These are phyloP conservation scores for Adelges cooleyi DNA, from an alignment of 1,140 invertebrate species.

Conservation along the genomic window DNA sequence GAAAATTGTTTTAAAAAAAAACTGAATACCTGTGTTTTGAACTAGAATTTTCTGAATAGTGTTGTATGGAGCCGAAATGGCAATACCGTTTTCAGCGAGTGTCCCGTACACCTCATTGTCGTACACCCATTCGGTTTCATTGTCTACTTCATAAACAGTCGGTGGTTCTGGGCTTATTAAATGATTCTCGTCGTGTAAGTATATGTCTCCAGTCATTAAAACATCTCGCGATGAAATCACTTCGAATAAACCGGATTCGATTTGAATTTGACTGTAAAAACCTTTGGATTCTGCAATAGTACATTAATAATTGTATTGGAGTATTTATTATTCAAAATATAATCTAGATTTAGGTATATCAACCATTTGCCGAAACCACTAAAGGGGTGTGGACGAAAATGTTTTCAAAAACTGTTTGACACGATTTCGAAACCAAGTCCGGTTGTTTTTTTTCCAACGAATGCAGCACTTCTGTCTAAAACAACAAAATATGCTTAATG, in stretches of 20 bases:
- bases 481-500: background rate
- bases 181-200: background rate
- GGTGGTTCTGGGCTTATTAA: slow-evolving; percentile 9
- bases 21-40: slow-evolving; percentile 5
- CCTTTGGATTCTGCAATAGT: slow-evolving; percentile 1
- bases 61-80: background rate
- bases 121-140: slow-evolving; percentile 9
- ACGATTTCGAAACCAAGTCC: background rate
- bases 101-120: slow-evolving; percentile 2
- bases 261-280: slow-evolving; percentile 5
- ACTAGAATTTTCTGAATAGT: slow-evolving; percentile 17
- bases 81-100: slow-evolving; percentile 7
- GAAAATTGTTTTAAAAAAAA: background rate
- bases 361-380: background rate
- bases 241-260: background rate
- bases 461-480: slow-evolving; percentile 9
- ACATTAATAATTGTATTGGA: background rate
- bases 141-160: background rate
- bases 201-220: background rate
- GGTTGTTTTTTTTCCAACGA: background rate
- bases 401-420: slow-evolving; percentile 8
- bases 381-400: background rate
- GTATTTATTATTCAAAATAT: background rate
- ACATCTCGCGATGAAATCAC: background rate
- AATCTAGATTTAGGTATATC: background rate